phyloP scores from a whole-genome alignment of 2,888 invertebrate genomes.

The Apotomis capreana region DNA sequence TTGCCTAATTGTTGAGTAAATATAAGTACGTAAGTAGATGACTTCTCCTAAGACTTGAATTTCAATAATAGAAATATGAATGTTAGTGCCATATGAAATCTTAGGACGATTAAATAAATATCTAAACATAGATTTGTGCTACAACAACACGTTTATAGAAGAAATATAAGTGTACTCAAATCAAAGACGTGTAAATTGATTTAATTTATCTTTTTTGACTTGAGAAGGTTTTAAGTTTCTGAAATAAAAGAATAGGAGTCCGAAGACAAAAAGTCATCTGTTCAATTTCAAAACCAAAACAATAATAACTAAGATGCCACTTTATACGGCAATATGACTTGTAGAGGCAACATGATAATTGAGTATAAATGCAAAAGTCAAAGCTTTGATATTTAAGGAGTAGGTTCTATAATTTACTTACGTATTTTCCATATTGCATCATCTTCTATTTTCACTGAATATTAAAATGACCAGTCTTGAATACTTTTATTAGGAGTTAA shows the following conservation, averaged over 20 bases:
- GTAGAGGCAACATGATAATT: neutral
- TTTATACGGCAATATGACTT: neutral
- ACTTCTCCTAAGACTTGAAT: too few relatives aligned
- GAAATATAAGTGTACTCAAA: too few relatives aligned
- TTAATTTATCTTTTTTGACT: too few relatives aligned
- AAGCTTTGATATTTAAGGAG: neutral
- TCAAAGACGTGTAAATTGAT: too few relatives aligned
- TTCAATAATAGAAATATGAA: too few relatives aligned
- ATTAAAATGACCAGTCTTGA: constrained; percentile 1
- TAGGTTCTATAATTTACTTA: constrained; percentile 53
- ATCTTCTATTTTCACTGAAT: constrained; percentile 49
- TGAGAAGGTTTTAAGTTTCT: too few relatives aligned
- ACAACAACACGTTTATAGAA: too few relatives aligned
- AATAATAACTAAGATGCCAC: neutral
- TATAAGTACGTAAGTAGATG: neutral
- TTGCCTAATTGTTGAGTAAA: neutral
- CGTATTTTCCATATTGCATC: constrained; percentile 56
- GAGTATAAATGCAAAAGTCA: neutral
- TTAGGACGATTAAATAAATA: too few relatives aligned
- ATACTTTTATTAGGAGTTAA: constrained; percentile 7
- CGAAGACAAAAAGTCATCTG: too few relatives aligned
- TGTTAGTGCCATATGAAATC: too few relatives aligned
- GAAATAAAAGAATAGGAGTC: too few relatives aligned
- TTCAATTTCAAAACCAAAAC: neutral
- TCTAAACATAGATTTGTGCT: too few relatives aligned